Evolutionary conservation across 1,140 invertebrate species (phyloP).

Genomic region (Euborellia annulipes): DNA sequence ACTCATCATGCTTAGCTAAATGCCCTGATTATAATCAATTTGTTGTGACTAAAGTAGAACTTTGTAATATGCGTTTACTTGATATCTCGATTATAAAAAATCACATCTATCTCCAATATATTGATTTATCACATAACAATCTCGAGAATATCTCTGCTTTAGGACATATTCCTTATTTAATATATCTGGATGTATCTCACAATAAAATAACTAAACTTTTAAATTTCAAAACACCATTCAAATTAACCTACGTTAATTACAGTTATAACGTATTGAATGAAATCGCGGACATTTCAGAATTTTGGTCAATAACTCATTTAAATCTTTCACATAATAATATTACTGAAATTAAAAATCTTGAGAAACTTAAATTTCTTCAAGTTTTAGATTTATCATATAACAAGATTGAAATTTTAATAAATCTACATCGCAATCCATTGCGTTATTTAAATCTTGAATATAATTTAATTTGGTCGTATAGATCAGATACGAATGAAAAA

Average conservation of each 20-base stretch:
- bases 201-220: constrained; percentile 16
- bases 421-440: constrained; percentile 7
- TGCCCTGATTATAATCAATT: constrained; percentile 13
- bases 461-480: constrained; percentile 10
- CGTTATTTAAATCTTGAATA: constrained; percentile 9
- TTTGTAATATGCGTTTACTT: constrained; percentile 14
- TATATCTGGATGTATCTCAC: constrained; percentile 19
- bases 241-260: constrained; percentile 18
- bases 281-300: constrained; percentile 17
- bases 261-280: constrained; percentile 15
- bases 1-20: constrained; percentile 15
- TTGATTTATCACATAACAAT: constrained; percentile 18
- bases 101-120: constrained; percentile 18
- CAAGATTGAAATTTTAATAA: constrained; percentile 10
- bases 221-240: constrained; percentile 18
- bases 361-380: constrained; percentile 14
- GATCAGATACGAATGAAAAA: constrained; percentile 7
- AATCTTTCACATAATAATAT: constrained; percentile 19
- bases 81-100: constrained; percentile 14
- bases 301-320: constrained; percentile 20
- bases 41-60: constrained; percentile 15
- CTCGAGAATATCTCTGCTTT: constrained; percentile 13
- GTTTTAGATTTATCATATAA: constrained; percentile 13
- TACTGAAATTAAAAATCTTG: constrained; percentile 14
- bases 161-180: constrained; percentile 16